Evolutionary conservation across 2,797 vertebrate genomes (phyloP).

Genomic region (Oreochromis grahami): DNA sequence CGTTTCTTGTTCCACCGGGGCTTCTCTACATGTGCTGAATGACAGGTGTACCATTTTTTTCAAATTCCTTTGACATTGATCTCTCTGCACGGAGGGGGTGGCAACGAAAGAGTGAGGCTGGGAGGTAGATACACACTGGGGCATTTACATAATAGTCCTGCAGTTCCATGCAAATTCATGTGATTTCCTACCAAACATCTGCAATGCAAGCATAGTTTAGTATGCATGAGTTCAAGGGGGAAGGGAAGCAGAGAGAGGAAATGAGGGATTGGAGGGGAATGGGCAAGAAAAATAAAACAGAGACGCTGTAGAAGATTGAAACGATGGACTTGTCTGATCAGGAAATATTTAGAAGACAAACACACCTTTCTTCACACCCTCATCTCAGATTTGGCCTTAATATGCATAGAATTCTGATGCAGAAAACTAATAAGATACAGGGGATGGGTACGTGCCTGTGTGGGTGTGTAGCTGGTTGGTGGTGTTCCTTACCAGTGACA

Average conservation of each 20-base stretch:
- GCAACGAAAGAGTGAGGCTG: constrained; percentile 31
- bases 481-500: constrained; percentile 11
- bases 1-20: background rate
- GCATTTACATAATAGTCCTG: constrained; percentile 75
- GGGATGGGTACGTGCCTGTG: background rate
- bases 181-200: constrained; percentile 68
- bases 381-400: background rate
- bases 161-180: constrained; percentile 78
- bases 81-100: constrained; percentile 9
- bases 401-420: background rate
- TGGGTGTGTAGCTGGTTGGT: background rate
- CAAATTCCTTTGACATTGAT: constrained; percentile 26
- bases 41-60: constrained; percentile 29
- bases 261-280: constrained; percentile 1
- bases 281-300: constrained; percentile 26
- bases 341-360: constrained; percentile 38
- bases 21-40: constrained; percentile 4
- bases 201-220: constrained; percentile 74
- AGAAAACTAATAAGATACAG: background rate
- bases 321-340: constrained; percentile 36
- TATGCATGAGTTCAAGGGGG: constrained; percentile 59
- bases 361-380: background rate
- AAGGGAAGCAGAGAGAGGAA: constrained; percentile 3
- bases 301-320: constrained; percentile 32
- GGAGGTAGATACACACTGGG: constrained; percentile 31